phyloP scores from a whole-genome alignment of 2,797 vertebrate species.

The Heliangelus exortis region DNA sequence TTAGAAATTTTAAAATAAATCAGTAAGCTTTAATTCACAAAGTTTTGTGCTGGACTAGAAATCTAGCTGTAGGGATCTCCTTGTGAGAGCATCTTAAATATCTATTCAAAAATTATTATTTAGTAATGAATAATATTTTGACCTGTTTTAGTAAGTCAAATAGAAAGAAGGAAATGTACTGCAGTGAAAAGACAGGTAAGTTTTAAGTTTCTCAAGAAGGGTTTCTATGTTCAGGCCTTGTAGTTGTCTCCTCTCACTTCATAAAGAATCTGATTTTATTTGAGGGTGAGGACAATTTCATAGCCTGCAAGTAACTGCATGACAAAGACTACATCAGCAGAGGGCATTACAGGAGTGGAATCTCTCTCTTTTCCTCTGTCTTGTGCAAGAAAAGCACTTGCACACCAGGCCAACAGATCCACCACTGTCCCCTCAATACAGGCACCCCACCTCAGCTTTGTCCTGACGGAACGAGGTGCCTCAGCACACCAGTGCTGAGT shows the following conservation, averaged over 20 bases:
- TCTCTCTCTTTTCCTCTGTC: not conserved
- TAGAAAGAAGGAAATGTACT: not conserved
- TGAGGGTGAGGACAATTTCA: not conserved
- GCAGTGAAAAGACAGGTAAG: not conserved
- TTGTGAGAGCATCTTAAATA: not conserved
- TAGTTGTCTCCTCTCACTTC: not conserved
- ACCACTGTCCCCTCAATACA: no score
- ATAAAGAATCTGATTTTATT: not conserved
- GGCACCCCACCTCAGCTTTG: not conserved
- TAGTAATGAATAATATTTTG: not conserved
- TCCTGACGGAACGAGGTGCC: not conserved
- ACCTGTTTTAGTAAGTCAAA: not conserved
- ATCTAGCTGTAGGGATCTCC: not conserved
- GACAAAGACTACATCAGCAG: not conserved
- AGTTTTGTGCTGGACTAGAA: not conserved
- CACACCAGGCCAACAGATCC: not conserved
- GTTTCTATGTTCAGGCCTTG: not conserved
- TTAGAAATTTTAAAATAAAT: not conserved
- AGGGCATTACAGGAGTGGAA: not conserved
- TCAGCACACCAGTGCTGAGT: not conserved
- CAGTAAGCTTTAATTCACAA: not conserved
- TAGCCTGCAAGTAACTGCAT: not conserved
- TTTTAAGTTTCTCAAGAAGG: not conserved
- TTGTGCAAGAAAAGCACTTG: not conserved
- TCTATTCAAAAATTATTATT: not conserved